A percentile compares a stretch with the other conserved stretches of the same genome.
Evolutionary conservation across 2,888 invertebrate genomes (phyloP).

Genomic region (Rotaria sp.): DNA sequence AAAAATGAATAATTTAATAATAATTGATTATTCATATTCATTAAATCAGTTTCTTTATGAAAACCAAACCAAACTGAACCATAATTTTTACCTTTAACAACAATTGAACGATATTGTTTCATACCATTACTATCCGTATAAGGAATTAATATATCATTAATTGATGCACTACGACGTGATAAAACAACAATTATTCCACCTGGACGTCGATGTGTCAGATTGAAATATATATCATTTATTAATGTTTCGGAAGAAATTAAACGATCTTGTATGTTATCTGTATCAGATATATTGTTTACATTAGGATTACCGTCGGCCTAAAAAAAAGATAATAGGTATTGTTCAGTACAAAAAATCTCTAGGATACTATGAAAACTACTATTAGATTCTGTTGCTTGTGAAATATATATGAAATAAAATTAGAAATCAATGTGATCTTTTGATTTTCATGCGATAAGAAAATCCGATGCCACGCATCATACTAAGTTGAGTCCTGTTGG

Average conservation of each 20-base stretch:
- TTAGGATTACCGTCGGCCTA: neutral
- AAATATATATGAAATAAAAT: no score
- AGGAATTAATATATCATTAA: neutral
- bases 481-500: no score
- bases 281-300: neutral
- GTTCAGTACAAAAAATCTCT: no score
- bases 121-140: neutral
- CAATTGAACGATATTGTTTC: neutral
- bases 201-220: neutral
- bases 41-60: neutral
- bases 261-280: neutral
- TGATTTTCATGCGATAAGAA: no score
- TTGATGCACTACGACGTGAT: neutral
- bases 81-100: neutral
- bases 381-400: no score
- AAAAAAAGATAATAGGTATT: neutral
- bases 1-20: neutral
- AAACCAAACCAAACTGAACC: constrained; percentile 6
- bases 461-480: no score
- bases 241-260: neutral
- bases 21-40: neutral
- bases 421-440: no score
- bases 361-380: no score
- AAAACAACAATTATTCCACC: neutral
- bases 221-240: neutral